Evolutionary conservation across 2,113 vertebrate species (phyloP).

Genomic region (Syrrhaptes paradoxus): DNA sequence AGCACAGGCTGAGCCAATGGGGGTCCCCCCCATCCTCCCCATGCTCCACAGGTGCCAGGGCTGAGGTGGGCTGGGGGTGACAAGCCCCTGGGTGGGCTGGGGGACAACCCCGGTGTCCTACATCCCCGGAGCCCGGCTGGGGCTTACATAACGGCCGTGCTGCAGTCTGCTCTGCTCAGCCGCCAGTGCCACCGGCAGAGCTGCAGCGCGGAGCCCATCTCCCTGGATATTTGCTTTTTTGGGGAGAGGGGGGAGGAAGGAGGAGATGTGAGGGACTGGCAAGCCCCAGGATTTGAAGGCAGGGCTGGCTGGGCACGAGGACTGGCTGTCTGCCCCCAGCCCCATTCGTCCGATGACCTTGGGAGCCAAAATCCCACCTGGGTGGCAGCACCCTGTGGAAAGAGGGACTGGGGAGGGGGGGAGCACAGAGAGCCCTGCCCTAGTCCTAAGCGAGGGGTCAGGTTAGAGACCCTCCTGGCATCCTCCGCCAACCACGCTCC

Average conservation of each 20-base stretch:
- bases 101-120: constrained; percentile 37
- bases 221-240: constrained; percentile 20
- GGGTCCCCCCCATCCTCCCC: neutral
- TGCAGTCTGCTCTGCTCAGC: constrained; percentile 65
- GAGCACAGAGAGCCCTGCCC: neutral
- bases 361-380: neutral
- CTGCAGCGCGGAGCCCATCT: constrained; percentile 40
- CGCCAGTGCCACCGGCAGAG: constrained; percentile 52
- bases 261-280: neutral
- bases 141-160: constrained; percentile 58
- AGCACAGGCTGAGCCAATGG: accelerated
- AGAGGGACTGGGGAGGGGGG: neutral
- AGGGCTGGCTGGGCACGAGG: neutral
- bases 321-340: neutral
- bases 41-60: accelerated
- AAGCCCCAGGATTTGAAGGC: neutral
- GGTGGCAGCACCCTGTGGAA: neutral
- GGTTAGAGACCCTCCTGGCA: neutral
- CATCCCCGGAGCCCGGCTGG: constrained; percentile 19
- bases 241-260: neutral
- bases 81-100: neutral
- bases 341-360: neutral
- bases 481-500: accelerated
- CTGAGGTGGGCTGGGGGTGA: neutral
- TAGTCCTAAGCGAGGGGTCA: accelerated